Evolutionary conservation across 2,113 vertebrate genomes (phyloP).

Genomic region (Halichoeres trimaculatus): DNA sequence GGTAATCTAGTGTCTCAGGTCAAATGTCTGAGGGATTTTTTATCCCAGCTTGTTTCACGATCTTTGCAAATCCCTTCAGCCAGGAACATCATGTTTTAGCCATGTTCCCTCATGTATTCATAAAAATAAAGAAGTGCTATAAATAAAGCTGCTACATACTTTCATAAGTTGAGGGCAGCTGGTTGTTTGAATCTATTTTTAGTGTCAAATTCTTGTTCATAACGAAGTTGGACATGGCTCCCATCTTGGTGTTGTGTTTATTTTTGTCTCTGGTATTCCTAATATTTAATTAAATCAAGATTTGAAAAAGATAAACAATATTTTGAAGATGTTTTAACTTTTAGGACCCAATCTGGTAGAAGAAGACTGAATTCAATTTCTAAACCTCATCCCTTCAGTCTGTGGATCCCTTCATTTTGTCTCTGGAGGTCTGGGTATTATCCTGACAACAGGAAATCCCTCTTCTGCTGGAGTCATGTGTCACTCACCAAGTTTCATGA

Average conservation of each 20-base stretch:
- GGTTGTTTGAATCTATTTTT: neutral
- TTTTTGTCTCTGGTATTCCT: neutral
- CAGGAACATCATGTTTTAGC: neutral
- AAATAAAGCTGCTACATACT: neutral
- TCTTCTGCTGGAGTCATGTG: neutral
- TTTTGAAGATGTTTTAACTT: too few relatives aligned
- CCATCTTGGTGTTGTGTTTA: neutral
- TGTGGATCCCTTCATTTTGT: neutral
- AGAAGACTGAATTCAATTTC: neutral
- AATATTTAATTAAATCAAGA: too few relatives aligned
- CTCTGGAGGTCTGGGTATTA: neutral
- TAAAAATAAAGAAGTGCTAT: neutral
- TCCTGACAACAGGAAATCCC: neutral
- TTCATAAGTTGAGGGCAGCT: neutral
- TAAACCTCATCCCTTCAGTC: neutral
- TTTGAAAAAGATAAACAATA: too few relatives aligned
- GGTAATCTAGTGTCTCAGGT: too few relatives aligned
- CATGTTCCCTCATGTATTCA: neutral
- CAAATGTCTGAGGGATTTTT: too few relatives aligned
- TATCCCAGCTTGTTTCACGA: too few relatives aligned
- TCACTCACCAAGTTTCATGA: constrained; percentile 96
- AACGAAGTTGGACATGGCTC: neutral
- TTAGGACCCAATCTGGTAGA: neutral
- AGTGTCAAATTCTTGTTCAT: neutral
- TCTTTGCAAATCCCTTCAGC: too few relatives aligned